phyloP scores from a whole-genome alignment of 1,140 invertebrate species.

The Trachymyrmex cornetzi region DNA sequence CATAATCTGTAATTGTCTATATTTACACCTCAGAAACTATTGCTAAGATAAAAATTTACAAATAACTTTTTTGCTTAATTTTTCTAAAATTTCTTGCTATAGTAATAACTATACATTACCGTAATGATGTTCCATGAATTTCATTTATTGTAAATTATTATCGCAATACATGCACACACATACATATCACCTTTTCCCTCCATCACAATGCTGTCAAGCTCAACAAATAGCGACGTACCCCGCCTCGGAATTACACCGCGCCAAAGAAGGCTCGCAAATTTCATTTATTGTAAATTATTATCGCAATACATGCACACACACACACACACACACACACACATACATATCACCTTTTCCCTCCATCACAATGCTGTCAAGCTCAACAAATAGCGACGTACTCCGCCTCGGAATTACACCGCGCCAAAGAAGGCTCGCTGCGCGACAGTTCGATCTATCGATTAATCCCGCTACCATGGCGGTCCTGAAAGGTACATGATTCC shows the following conservation, averaged over 20 bases:
- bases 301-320: too few species aligned
- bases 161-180: too few species aligned
- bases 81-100: too few species aligned
- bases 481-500: constrained; percentile 57
- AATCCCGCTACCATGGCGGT: constrained; percentile 19
- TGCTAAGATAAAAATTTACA: too few species aligned
- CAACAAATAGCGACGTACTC: constrained; percentile 17
- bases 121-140: neutral
- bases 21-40: too few species aligned
- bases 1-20: too few species aligned
- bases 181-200: neutral
- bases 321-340: too few species aligned
- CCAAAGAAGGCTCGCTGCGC: constrained; percentile 24
- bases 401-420: constrained; percentile 24
- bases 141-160: neutral
- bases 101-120: neutral
- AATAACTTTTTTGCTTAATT: too few species aligned
- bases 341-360: neutral
- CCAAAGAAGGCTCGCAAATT: constrained; percentile 27
- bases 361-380: neutral
- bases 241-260: constrained; percentile 22
- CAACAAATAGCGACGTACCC: constrained; percentile 15
- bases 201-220: neutral
- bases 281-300: too few species aligned
- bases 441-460: constrained; percentile 57